A percentile compares a stretch with the other conserved stretches of the same genome.
Evolutionary conservation across 2,888 invertebrate genomes (phyloP).

Genomic region (Ariolimax columbianus): DNA sequence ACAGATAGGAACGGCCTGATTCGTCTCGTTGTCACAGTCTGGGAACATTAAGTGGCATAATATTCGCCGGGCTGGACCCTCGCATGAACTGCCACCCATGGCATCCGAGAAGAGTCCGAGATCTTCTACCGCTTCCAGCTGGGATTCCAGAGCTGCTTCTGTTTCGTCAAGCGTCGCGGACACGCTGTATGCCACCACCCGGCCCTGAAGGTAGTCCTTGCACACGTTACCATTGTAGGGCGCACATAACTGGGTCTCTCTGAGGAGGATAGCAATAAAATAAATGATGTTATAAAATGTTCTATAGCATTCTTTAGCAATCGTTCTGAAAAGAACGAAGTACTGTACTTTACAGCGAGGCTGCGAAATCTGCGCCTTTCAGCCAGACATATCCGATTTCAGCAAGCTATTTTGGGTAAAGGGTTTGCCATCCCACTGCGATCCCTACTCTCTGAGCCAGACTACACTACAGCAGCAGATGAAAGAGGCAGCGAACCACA

Average conservation of each 20-base stretch:
- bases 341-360: too few species aligned
- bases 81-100: conserved; percentile 81
- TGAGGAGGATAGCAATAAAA: not conserved
- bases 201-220: conserved; percentile 59
- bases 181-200: conserved; percentile 48
- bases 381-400: too few species aligned
- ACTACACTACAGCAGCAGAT: too few species aligned
- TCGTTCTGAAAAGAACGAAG: too few species aligned
- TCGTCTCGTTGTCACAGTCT: conserved; percentile 82
- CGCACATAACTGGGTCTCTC: conserved; percentile 53
- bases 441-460: too few species aligned
- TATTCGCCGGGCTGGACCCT: conserved; percentile 91
- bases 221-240: conserved; percentile 71
- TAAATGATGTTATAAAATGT: too few species aligned
- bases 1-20: conserved; percentile 19
- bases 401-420: too few species aligned
- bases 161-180: not conserved
- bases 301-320: too few species aligned
- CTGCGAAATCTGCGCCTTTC: too few species aligned
- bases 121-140: conserved; percentile 57
- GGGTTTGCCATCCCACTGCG: too few species aligned
- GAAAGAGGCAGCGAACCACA: too few species aligned
- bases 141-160: not conserved
- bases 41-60: conserved; percentile 96
- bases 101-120: conserved; percentile 58